Conservation (phyloP, 1,140 invertebrate species). For the Episyrphus balteatus region DNA sequence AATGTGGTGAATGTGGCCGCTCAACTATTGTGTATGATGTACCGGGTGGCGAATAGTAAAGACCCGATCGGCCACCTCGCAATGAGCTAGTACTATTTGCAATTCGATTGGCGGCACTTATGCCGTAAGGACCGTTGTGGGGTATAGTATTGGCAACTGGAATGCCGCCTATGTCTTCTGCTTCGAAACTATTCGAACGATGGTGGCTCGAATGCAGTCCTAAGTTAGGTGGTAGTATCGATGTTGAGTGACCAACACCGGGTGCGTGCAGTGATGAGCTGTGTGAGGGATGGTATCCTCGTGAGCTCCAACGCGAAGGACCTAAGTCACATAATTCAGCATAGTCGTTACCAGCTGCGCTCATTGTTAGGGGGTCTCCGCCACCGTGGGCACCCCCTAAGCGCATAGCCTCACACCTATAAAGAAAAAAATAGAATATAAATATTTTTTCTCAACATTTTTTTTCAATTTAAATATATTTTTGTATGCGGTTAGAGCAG, state of each 20-base stretch:
- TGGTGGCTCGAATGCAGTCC: not conserved
- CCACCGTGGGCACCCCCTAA: conserved; percentile 31
- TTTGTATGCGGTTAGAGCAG: no score
- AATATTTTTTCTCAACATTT: not conserved
- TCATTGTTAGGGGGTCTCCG: conserved; percentile 38
- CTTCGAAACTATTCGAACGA: conserved; percentile 34
- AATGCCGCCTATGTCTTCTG: conserved; percentile 24
- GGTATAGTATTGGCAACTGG: not conserved
- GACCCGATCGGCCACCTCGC: conserved; percentile 40
- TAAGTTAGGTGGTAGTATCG: conserved; percentile 27
- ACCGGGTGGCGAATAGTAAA: conserved; percentile 57
- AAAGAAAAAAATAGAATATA: not conserved
- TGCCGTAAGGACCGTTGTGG: conserved; percentile 14
- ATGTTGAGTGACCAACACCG: conserved; percentile 20
- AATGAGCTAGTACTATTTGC: conserved; percentile 34
- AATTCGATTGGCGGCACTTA: conserved; percentile 22
- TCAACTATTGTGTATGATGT: conserved; percentile 78
- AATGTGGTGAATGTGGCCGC: conserved; percentile 60
- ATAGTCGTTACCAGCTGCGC: conserved; percentile 38
- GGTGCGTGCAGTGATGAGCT: conserved; percentile 5
- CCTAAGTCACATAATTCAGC: conserved; percentile 38
- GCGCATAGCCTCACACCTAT: conserved; percentile 32
- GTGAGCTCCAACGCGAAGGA: conserved; percentile 35
- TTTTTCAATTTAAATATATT: not conserved
- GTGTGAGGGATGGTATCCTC: conserved; percentile 29